Percentiles rank a stretch among this genome's conserved stretches.
These are phyloP conservation scores for Stomorhina lunata DNA, from an alignment of 2,888 invertebrate species.

Conservation along the genomic window DNA sequence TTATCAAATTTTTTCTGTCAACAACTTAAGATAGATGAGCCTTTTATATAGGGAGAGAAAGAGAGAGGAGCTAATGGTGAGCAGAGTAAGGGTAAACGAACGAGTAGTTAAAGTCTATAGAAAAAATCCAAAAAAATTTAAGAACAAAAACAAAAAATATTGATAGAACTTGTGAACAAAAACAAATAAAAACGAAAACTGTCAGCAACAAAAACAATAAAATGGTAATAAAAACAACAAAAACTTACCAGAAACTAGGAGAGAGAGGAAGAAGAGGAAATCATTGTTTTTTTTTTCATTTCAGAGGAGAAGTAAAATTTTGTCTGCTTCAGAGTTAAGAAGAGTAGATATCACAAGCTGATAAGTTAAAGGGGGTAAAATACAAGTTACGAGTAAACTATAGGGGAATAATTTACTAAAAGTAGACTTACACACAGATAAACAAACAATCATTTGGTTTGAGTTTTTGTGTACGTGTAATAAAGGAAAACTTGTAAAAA, in stretches of 20 bases:
- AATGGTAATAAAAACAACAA: slow-evolving; percentile 2
- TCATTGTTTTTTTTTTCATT: neutral
- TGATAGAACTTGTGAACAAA: slow-evolving; percentile 18
- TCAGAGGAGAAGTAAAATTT: neutral
- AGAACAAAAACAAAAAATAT: neutral
- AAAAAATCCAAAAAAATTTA: neutral
- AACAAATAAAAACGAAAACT: slow-evolving; percentile 4
- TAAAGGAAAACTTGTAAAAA: neutral
- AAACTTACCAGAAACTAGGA: neutral
- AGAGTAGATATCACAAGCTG: slow-evolving; percentile 15
- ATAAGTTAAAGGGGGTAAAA: slow-evolving; percentile 15
- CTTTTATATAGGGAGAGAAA: slow-evolving; percentile 30
- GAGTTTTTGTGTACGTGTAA: neutral
- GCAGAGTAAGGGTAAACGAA: neutral
- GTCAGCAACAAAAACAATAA: neutral
- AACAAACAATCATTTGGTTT: neutral
- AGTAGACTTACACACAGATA: neutral
- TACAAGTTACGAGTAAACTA: neutral
- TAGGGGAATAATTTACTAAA: neutral
- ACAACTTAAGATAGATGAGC: slow-evolving; percentile 64
- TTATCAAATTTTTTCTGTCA: slow-evolving; percentile 65
- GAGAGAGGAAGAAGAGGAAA: slow-evolving; percentile 18
- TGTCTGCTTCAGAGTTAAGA: neutral
- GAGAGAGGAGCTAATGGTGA: too few species aligned
- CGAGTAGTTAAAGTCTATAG: slow-evolving; percentile 31